Percentiles rank a stretch among this genome's conserved stretches.
Conservation (phyloP, 2,113 vertebrate genomes). For the Dromiciops gliroides region DNA sequence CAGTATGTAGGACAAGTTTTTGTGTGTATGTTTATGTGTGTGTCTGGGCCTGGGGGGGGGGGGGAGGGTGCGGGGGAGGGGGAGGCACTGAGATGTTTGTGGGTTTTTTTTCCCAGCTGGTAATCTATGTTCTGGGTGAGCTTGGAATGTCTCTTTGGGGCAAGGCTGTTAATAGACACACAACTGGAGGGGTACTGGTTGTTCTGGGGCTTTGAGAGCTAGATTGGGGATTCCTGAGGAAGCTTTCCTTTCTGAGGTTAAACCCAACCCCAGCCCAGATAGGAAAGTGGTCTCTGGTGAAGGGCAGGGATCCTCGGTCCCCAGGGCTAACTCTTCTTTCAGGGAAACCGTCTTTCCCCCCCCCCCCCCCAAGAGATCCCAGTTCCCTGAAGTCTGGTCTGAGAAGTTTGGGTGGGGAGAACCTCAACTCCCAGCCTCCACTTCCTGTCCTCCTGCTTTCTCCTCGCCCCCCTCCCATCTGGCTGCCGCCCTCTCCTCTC, state of each 20-base stretch:
- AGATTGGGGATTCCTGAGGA: background rate
- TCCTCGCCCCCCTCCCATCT: conserved; percentile 68
- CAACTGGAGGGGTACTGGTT: background rate
- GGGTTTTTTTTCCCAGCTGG: background rate
- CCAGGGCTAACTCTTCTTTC: background rate
- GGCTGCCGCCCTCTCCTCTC: conserved; percentile 63
- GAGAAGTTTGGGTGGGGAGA: conserved; percentile 43
- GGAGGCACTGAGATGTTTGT: no score
- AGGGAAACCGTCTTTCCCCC: background rate
- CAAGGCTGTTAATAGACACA: background rate
- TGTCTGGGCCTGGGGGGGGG: no score
- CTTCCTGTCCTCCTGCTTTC: conserved; percentile 57
- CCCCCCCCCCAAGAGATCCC: background rate
- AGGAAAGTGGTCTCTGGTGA: background rate
- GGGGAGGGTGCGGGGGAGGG: background rate
- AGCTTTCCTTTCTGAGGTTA: background rate
- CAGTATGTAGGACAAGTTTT: background rate
- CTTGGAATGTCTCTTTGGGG: background rate
- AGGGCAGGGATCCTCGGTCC: background rate
- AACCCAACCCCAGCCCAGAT: background rate
- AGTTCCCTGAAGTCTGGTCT: background rate
- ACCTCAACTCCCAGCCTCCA: conserved; percentile 45
- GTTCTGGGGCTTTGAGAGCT: background rate
- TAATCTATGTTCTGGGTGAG: background rate
- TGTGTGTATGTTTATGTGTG: background rate